Evolutionary conservation across 2,888 invertebrate genomes (phyloP), one percentile per base, ranked within the genome.

Genomic region (Callyntrura guangdongensis): DNA sequence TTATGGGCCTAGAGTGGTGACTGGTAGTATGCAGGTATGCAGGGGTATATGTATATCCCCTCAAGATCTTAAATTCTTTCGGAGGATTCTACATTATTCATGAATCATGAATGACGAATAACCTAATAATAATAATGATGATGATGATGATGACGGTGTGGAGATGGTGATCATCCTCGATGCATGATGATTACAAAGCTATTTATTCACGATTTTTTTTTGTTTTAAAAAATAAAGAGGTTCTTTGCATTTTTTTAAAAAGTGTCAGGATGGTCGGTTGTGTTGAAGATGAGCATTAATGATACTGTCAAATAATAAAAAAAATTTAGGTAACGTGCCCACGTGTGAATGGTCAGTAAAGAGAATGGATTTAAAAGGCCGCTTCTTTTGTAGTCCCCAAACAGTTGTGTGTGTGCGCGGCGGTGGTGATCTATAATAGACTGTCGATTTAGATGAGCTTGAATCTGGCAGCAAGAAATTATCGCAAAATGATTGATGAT

Each of bases 41-140:
- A n/a, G n/a, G n/a, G n/a, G 4, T 49, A 17, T 47, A n/a, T 22
- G 49, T 74, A 74, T 74, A 47, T 74, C 74, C 47, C 74, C 74
- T 74, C 49, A 74, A 53, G 74, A 74, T 74, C 74, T 11, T 1
- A 81, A 81, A 56, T 81, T 59, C 79, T 59, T 59, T 81, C 36
- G 79, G 79, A 59, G 25, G 79, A 59, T 81, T 81, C 79, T 81
- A 59, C 56, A 81, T 81, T 56, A 81, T 81, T 81, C 79, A 81
- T 81, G 79, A 81, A 81, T 81, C 79, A 81, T 81, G 79, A 81
- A 81, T 81, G 79, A 81, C 36, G 59, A 81, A 81, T 12, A 81
- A 81, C n/a, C 36, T 59, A 72, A 69, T 72, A 56, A 81, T 81
- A 59, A 36, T 81, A 59, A 59, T 59, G 36, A 49, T 27, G 77